Evolutionary conservation across 2,888 invertebrate species (phyloP).

Genomic region (Acanthosoma haemorrhoidale): DNA sequence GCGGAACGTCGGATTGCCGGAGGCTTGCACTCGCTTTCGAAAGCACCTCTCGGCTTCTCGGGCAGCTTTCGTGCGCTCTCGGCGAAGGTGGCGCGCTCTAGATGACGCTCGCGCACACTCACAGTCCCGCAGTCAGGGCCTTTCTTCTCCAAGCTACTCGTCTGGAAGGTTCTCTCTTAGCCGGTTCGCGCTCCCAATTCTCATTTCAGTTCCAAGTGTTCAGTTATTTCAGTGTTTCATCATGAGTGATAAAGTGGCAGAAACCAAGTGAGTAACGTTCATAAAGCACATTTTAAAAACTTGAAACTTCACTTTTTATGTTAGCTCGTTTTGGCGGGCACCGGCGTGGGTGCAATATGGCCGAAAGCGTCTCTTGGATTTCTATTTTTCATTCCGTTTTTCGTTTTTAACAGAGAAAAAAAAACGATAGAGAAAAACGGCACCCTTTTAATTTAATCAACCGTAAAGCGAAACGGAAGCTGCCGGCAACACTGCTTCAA

Average conservation of each 20-base stretch:
- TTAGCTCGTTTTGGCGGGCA: conserved; percentile 32
- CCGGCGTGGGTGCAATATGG: conserved; percentile 34
- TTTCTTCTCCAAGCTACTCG: conserved; percentile 5
- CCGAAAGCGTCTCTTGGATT: conserved; percentile 33
- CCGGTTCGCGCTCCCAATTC: background rate
- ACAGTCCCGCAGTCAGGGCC: background rate
- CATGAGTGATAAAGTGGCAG: conserved; percentile 60
- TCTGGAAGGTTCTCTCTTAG: background rate
- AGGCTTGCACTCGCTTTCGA: too few relatives aligned
- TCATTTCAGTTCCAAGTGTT: background rate
- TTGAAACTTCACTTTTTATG: background rate
- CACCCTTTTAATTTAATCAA: too few relatives aligned
- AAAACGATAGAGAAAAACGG: too few relatives aligned
- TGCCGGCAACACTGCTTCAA: too few relatives aligned
- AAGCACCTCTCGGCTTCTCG: background rate
- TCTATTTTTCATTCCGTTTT: background rate
- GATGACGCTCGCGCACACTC: conserved; percentile 17
- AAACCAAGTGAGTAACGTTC: conserved; percentile 60
- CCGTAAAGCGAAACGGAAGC: too few relatives aligned
- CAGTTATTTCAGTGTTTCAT: conserved; percentile 41
- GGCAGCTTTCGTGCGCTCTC: background rate
- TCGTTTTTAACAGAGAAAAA: background rate
- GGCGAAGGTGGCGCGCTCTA: conserved; percentile 17
- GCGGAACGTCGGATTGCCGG: background rate
- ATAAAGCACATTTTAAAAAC: background rate